Evolutionary conservation across 1,140 invertebrate species (phyloP).

Genomic region (Caenorhabditis brenneri): DNA sequence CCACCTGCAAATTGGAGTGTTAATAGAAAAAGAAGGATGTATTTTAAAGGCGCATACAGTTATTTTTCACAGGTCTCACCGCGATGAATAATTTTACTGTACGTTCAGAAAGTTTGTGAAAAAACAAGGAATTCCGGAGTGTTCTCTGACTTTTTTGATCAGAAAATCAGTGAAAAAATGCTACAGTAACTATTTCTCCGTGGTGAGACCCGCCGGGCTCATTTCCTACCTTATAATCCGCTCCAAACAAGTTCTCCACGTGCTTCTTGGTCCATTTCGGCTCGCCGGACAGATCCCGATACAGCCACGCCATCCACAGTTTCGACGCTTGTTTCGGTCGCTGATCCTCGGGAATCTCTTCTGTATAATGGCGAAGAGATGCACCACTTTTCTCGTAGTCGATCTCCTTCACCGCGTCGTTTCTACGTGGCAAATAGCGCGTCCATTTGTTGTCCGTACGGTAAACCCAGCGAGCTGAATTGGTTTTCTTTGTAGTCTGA

Average conservation of each 20-base stretch:
- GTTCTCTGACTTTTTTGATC: too few species aligned
- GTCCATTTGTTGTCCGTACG: slow-evolving; percentile 62
- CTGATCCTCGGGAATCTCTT: slow-evolving; percentile 55
- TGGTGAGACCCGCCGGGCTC: too few species aligned
- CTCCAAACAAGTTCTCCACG: slow-evolving; percentile 63
- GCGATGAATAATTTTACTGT: too few species aligned
- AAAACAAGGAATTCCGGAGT: too few species aligned
- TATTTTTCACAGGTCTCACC: too few species aligned
- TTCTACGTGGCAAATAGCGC: slow-evolving; percentile 65
- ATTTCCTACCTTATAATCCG: slow-evolving; percentile 52
- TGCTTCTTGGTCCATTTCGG: slow-evolving; percentile 56
- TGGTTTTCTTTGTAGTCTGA: background rate
- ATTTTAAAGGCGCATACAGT: too few species aligned
- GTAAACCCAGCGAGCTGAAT: slow-evolving; percentile 61
- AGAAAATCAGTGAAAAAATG: too few species aligned
- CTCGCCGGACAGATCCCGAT: slow-evolving; percentile 54
- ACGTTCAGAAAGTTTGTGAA: too few species aligned
- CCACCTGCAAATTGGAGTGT: slow-evolving; percentile 50
- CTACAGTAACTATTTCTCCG: too few species aligned
- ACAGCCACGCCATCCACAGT: slow-evolving; percentile 68
- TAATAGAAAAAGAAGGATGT: background rate
- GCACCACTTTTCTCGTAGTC: slow-evolving; percentile 61
- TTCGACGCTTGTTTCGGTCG: slow-evolving; percentile 60
- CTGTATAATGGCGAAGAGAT: slow-evolving; percentile 56
- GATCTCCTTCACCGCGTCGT: slow-evolving; percentile 59